Percentiles rank a stretch among this genome's conserved stretches.
Evolutionary conservation across 2,888 invertebrate genomes (phyloP).

Genomic region (Germaria angustata): DNA sequence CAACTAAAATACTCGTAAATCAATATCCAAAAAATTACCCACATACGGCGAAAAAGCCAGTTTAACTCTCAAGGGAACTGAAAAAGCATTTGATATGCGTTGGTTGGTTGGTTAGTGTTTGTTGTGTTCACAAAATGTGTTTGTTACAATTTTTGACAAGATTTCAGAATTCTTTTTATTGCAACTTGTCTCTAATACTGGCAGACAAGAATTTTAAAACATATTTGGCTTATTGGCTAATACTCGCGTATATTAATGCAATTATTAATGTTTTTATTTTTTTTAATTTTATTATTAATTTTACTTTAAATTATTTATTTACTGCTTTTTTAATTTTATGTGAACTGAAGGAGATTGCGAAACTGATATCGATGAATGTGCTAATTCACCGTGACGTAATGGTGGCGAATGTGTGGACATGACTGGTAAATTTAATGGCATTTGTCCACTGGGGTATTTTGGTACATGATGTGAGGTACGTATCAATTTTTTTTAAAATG

Average conservation of each 20-base stretch:
- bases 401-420: constrained; percentile 94
- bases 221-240: constrained; percentile 42
- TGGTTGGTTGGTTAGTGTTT: no score
- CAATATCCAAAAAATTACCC: neutral
- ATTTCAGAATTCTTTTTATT: no score
- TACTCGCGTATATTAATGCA: constrained; percentile 58
- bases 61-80: constrained; percentile 33
- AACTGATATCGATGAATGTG: constrained; percentile 93
- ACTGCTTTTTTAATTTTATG: constrained; percentile 43
- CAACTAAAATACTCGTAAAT: neutral
- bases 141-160: no score
- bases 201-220: constrained; percentile 4
- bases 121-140: constrained; percentile 34
- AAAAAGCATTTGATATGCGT: neutral
- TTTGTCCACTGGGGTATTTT: constrained; percentile 93
- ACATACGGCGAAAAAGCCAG: constrained; percentile 10
- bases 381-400: constrained; percentile 91
- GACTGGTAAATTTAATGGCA: constrained; percentile 91
- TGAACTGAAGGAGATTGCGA: constrained; percentile 87
- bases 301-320: no score
- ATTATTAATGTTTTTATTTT: constrained; percentile 69
- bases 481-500: neutral
- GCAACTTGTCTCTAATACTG: constrained; percentile 48
- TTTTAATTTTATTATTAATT: constrained; percentile 1
- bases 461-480: constrained; percentile 92